phyloP scores from a whole-genome alignment of 92 coral and sea anemone genomes.

The Zoanthus sansibaricus region DNA sequence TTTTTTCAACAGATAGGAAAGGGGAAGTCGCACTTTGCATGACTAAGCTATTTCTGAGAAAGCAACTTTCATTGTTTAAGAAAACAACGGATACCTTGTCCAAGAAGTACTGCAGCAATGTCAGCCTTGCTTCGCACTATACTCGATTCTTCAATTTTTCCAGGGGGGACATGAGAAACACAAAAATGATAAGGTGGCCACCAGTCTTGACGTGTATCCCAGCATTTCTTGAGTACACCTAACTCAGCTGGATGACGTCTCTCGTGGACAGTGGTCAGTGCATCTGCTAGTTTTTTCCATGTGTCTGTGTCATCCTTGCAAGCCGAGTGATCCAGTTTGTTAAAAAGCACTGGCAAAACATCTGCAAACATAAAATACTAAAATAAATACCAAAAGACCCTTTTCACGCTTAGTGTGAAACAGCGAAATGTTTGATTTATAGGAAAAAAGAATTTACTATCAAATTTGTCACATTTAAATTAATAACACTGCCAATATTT shows the following conservation, averaged over 20 bases:
- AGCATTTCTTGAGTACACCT: conserved; percentile 54
- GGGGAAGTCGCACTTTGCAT: too few species aligned
- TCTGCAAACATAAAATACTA: neutral
- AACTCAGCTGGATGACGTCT: conserved; percentile 23
- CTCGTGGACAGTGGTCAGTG: conserved; percentile 22
- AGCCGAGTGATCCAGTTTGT: conserved; percentile 88
- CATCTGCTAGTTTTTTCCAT: conserved; percentile 67
- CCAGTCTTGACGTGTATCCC: conserved; percentile 90
- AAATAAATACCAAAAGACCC: too few species aligned
- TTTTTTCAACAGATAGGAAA: too few species aligned
- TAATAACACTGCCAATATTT: too few species aligned
- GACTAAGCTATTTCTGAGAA: too few species aligned
- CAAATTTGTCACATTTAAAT: too few species aligned
- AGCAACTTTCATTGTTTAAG: too few species aligned
- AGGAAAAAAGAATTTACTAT: too few species aligned
- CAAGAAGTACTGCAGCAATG: conserved; percentile 70
- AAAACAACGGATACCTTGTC: conserved; percentile 8
- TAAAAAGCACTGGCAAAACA: conserved; percentile 61
- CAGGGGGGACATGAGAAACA: conserved; percentile 42
- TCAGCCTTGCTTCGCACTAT: conserved; percentile 68
- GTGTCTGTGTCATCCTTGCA: conserved; percentile 60
- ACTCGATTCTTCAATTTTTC: conserved; percentile 29
- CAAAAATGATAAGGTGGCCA: conserved; percentile 94
- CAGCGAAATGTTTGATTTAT: too few species aligned
- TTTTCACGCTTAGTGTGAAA: too few species aligned